Percentiles rank a stretch among this genome's conserved stretches.
Conservation (phyloP, 2,888 invertebrate species). For the Parnassius orleans region DNA sequence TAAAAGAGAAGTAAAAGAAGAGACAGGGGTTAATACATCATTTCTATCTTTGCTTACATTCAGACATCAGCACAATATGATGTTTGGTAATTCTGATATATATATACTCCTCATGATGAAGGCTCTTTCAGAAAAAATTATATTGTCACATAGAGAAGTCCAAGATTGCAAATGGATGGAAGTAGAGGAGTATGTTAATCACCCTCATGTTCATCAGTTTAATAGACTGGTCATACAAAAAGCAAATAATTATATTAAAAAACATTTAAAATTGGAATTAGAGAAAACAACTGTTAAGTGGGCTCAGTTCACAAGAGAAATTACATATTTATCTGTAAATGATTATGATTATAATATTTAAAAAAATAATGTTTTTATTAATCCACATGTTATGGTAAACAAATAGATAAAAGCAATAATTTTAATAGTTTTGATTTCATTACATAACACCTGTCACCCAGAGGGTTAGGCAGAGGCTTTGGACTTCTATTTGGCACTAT, state of each 20-base stretch:
- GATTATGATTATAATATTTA: constrained; percentile 38
- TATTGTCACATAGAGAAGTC: constrained; percentile 88
- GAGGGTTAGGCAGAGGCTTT: too few species aligned
- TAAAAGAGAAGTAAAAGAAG: constrained; percentile 92
- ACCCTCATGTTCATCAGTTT: constrained; percentile 87
- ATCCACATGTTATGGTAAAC: background rate
- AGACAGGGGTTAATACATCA: constrained; percentile 90
- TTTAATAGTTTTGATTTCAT: background rate
- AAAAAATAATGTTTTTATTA: constrained; percentile 1
- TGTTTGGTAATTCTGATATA: constrained; percentile 92
- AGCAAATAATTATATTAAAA: constrained; percentile 82
- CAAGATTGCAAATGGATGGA: constrained; percentile 91
- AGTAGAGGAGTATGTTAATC: constrained; percentile 84
- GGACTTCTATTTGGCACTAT: too few species aligned
- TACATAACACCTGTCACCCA: too few species aligned
- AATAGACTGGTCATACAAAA: constrained; percentile 84
- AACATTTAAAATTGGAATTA: constrained; percentile 81
- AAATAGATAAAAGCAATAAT: background rate
- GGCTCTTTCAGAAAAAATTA: constrained; percentile 83
- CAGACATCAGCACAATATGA: constrained; percentile 88
- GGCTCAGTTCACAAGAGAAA: constrained; percentile 54
- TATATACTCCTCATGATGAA: constrained; percentile 89
- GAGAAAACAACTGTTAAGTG: constrained; percentile 71
- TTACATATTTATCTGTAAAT: constrained; percentile 56
- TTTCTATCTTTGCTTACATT: constrained; percentile 89